A percentile compares a stretch with the other conserved stretches of the same genome.
phyloP scores from a whole-genome alignment of 2,888 invertebrate species.

The Odontocolon sp. region DNA sequence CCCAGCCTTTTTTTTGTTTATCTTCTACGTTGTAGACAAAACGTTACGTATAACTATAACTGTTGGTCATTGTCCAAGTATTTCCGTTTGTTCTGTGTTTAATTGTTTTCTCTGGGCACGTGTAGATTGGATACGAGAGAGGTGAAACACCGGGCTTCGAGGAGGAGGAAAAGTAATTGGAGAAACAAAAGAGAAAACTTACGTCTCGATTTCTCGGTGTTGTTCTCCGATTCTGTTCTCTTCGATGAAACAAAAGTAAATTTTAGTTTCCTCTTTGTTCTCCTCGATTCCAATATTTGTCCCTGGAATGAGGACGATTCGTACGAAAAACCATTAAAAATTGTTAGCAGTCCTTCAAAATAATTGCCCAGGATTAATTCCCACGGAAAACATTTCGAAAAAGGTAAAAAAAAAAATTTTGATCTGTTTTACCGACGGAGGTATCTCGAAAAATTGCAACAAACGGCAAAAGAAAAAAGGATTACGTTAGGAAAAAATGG shows the following conservation, averaged over 20 bases:
- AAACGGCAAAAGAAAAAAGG: too few species aligned
- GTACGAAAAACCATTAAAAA: too few species aligned
- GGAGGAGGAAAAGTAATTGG: conserved; percentile 51
- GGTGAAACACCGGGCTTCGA: neutral
- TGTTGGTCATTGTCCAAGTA: conserved; percentile 29
- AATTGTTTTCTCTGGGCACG: conserved; percentile 59
- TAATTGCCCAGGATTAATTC: too few species aligned
- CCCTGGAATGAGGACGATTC: too few species aligned
- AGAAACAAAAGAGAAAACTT: conserved; percentile 50
- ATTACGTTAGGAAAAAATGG: too few species aligned
- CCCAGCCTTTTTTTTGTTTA: neutral
- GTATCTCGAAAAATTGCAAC: too few species aligned
- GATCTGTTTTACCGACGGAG: too few species aligned
- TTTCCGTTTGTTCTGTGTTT: conserved; percentile 51
- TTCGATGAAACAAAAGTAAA: neutral
- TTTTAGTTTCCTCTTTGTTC: neutral
- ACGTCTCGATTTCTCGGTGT: conserved; percentile 40
- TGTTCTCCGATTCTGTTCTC: neutral
- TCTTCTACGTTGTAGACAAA: neutral
- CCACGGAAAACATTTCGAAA: too few species aligned
- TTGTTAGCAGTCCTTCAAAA: too few species aligned
- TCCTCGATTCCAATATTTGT: neutral
- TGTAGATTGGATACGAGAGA: conserved; percentile 44
- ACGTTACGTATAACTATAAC: conserved; percentile 7
- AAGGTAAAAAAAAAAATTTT: too few species aligned